Conservation (phyloP, 92 coral and sea anemone genomes). For the Phymanthus crucifer region DNA sequence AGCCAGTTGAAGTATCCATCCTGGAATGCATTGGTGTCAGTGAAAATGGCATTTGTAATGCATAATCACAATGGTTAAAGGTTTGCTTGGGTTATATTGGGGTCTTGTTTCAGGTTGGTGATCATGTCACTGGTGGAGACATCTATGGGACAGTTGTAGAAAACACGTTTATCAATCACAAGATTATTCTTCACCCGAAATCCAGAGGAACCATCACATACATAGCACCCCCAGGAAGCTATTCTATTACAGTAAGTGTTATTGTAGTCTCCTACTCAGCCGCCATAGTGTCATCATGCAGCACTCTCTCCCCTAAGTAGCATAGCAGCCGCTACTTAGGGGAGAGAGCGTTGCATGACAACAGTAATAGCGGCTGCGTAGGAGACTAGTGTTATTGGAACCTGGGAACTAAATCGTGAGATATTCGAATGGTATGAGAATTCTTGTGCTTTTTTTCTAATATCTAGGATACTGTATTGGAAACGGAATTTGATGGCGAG, state of each 20-base stretch:
- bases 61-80: no score
- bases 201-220: slow-evolving; percentile 93
- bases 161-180: slow-evolving; percentile 85
- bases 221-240: slow-evolving; percentile 92
- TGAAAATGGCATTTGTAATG: no score
- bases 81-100: not conserved
- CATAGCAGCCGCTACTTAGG: no score
- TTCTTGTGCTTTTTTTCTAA: not conserved
- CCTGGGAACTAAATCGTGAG: no score
- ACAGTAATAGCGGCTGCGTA: no score
- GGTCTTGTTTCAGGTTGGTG: slow-evolving; percentile 67
- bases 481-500: slow-evolving; percentile 96
- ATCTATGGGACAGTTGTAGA: slow-evolving; percentile 92
- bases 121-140: slow-evolving; percentile 96
- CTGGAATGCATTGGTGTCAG: no score
- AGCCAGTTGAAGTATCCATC: no score
- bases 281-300: no score
- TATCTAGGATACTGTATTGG: slow-evolving; percentile 85
- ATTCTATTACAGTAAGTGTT: slow-evolving; percentile 73
- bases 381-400: no score
- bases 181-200: slow-evolving; percentile 92
- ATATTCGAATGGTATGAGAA: not conserved
- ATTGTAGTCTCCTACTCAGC: no score
- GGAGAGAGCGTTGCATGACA: no score
- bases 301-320: no score